Evolutionary conservation across 1,140 invertebrate genomes (phyloP).

Genomic region (Bombus pyrosoma): DNA sequence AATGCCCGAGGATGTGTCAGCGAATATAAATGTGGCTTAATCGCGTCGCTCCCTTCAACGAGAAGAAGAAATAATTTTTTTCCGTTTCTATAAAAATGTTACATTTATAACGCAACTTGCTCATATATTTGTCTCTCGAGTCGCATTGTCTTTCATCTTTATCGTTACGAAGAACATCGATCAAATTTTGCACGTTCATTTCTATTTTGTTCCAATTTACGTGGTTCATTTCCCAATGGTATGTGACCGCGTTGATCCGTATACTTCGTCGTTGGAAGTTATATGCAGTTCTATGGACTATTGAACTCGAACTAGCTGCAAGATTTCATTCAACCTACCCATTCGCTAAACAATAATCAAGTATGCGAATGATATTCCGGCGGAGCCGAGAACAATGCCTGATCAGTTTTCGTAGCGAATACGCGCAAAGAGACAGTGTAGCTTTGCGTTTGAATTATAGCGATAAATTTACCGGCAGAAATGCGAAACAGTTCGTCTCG

Average conservation of each 20-base stretch:
- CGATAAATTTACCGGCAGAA: slow-evolving; percentile 3
- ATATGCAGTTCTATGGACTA: too few species aligned
- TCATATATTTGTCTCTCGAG: background rate
- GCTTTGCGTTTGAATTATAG: background rate
- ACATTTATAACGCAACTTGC: background rate
- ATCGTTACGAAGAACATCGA: too few species aligned
- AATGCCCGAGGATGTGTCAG: background rate
- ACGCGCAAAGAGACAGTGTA: background rate
- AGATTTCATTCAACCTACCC: background rate
- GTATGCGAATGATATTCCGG: slow-evolving; percentile 13
- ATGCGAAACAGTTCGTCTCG: background rate
- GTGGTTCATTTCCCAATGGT: too few species aligned
- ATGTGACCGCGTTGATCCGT: background rate
- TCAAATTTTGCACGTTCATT: accelerated
- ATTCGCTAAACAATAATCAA: background rate
- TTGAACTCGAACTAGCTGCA: background rate
- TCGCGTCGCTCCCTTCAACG: background rate
- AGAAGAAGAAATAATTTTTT: background rate
- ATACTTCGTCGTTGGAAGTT: background rate
- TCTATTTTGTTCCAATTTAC: too few species aligned
- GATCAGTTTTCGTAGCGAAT: slow-evolving; percentile 1
- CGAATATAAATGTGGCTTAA: background rate
- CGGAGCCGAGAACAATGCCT: background rate
- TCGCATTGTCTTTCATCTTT: background rate
- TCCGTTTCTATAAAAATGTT: background rate